Evolutionary conservation across 2,113 vertebrate species (phyloP).

Genomic region (Proterorhinus semilunaris): DNA sequence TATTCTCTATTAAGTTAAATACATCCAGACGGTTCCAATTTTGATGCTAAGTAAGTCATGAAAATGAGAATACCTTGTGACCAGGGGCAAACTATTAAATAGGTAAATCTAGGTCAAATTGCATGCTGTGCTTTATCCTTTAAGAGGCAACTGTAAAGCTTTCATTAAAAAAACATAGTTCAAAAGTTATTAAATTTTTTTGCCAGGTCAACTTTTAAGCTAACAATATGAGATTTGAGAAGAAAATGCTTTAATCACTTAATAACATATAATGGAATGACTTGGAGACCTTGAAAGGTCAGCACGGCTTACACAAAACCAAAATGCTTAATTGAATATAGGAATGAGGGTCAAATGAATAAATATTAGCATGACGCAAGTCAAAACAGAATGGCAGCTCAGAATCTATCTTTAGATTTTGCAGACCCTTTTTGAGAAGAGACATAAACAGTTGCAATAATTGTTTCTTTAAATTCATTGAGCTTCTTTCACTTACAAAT

Average conservation of each 20-base stretch:
- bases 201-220: neutral
- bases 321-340: neutral
- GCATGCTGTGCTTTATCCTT: neutral
- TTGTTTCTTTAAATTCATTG: neutral
- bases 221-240: neutral
- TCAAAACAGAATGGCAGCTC: neutral
- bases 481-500: too few relatives aligned
- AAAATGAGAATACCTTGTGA: slow-evolving; percentile 7
- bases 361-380: neutral
- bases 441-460: too few relatives aligned
- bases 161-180: neutral
- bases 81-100: neutral
- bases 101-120: neutral
- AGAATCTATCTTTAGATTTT: neutral
- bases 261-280: neutral
- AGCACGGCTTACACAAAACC: neutral
- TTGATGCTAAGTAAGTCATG: slow-evolving; percentile 10
- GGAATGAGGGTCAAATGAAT: neutral
- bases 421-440: too few relatives aligned
- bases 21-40: neutral
- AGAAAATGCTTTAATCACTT: neutral
- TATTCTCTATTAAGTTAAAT: slow-evolving; percentile 1
- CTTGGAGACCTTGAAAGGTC: neutral
- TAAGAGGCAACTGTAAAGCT: neutral
- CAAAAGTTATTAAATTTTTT: too few relatives aligned